Percentiles rank a stretch among this genome's conserved stretches.
phyloP scores from a whole-genome alignment of 2,888 invertebrate species.

The Tiliacea citrago region DNA sequence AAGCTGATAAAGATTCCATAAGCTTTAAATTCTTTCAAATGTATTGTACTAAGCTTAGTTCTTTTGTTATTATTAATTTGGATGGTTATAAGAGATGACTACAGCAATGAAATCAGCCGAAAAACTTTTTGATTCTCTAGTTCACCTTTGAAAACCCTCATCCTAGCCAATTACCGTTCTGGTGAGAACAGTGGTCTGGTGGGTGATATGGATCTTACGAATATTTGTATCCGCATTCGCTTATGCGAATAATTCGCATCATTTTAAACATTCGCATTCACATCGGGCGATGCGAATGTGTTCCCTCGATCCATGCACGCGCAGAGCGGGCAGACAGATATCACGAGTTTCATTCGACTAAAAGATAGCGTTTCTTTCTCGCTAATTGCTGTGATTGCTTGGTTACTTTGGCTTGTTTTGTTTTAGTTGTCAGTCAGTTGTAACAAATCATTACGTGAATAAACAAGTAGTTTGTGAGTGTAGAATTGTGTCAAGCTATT shows the following conservation, averaged over 20 bases:
- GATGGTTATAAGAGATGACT: no score
- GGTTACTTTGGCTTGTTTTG: no score
- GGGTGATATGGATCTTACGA: no score
- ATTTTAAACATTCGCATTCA: neutral
- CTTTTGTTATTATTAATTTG: neutral
- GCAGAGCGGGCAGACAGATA: no score
- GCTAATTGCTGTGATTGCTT: neutral
- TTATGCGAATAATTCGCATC: neutral
- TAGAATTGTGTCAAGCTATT: no score
- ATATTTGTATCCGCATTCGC: neutral
- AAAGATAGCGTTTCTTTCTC: no score
- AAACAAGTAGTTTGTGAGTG: no score
- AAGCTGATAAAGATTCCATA: no score
- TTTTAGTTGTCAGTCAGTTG: neutral
- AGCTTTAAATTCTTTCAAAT: neutral
- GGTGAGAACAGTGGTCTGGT: neutral
- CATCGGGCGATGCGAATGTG: neutral
- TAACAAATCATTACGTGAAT: no score
- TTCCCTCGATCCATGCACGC: neutral
- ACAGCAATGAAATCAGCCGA: neutral
- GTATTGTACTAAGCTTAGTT: neutral
- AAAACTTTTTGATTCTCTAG: no score
- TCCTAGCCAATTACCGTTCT: neutral
- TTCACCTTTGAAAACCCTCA: neutral
- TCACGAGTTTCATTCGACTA: no score